Base-by-base conservation (phyloP, 2,888 invertebrate species). In the Scaptomyza caliginosa region DNA sequence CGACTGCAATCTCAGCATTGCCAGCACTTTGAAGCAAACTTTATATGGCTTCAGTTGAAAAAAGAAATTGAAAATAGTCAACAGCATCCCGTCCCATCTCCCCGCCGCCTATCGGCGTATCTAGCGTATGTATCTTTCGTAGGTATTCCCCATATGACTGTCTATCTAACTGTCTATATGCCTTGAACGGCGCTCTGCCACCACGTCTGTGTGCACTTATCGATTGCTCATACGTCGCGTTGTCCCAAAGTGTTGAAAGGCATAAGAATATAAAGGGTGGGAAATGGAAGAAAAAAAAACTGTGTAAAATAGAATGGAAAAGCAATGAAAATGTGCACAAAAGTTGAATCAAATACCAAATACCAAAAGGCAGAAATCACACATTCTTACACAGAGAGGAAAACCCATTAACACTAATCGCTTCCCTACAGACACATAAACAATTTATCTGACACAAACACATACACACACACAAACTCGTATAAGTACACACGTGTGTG, bases 371-470 rank as follows among this genome's bases (percentile, higher is more conserved):
- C 72, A 73, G 68, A 78, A 83, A 81, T 81, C 82, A 83, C 75
- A 83, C 82, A 84, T 82, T 84, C 74, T 74, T 67, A 76, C 75
- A 70, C 75, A 70, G 43, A 55, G 63, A 74, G 57, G 48, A 70
- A 74, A 86, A 86, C 77, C 84, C 86, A 88, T 86, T 86, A 88
- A 86, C 86, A 86, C 89, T 86, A 86, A 86, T 88, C 89, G 88
- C 85, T 88, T 88, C 86, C 86, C 86, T 72, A 81, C 86, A 88
- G 86, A 86, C 86, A 88, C 88, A 88, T 88, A 86, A 86, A 86
- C 89, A 88, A 88, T 88, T 86, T 86, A 86, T 88, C 89, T 74
- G 80, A 58, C 73, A 78, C 74, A 84, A 64, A 49, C 59, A 52
- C 57, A 57, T 28, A 57, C 49, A 55, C 42, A 66, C 48, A 69